Evolutionary conservation across 2,888 invertebrate genomes (phyloP), one percentile per base, ranked within the genome.

Genomic region (Rotaria sp.): DNA sequence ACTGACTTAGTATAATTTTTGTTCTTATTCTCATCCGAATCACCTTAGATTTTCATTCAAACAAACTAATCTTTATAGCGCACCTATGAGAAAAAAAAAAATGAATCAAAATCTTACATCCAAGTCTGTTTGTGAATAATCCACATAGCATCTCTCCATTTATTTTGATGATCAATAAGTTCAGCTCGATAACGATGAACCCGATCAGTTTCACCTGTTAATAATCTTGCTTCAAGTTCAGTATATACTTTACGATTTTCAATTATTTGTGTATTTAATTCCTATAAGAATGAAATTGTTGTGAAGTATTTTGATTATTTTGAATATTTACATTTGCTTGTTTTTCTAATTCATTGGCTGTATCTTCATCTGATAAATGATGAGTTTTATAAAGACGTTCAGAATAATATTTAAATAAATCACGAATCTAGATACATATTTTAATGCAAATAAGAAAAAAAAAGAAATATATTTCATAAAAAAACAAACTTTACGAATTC

Each of bases 161-260:
- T 85, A 38, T 18, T 50, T n/a, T 84, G 84, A n/a, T 75, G 35
- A 85, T 67, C 84, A 88, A 88, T 90, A 90, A 91, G 84, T 87
- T 85, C 2, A 88, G 88, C 87, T 90, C 89, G 67, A 89, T 89
- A 24, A 67, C 88, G 88, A 85, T 89, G 90, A 88, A 91, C 91
- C 67, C 90, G 88, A 87, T 91, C 91, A 21, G 91, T 89, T 88
- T 91, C 90, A 10, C 89, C 88, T 30, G 90, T 89, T 88, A 90
- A 88, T 55, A 91, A 88, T 18, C 90, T 88, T 3, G 90, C 88
- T 88, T 88, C 89, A 57, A 91, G 88, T 87, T 91, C 90, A 10
- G 90, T 89, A 87, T 90, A 91, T 2, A 90, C 89, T 80, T 90
- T 86, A 59, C 89, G 88, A 88, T 91, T 91, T 87, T 90, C 90